Conservation (phyloP, 2,113 vertebrate genomes). For the Vidua macroura region DNA sequence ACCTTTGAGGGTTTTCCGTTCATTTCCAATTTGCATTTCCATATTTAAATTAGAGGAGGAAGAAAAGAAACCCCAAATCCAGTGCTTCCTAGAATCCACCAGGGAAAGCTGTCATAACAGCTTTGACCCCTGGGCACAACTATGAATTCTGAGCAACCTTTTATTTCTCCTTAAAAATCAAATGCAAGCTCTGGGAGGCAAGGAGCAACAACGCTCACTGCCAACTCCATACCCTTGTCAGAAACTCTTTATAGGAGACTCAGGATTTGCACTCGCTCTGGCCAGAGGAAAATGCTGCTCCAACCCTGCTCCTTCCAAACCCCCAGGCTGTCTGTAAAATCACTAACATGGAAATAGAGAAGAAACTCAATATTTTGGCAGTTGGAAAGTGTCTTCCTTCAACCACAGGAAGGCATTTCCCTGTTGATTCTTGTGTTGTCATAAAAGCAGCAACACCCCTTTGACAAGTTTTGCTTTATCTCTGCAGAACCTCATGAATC, state of each 20-base stretch:
- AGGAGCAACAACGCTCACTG: background rate
- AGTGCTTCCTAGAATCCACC: background rate
- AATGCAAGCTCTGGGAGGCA: background rate
- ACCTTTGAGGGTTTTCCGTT: background rate
- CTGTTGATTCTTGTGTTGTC: background rate
- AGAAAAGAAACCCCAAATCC: background rate
- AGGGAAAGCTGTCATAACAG: background rate
- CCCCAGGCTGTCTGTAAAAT: background rate
- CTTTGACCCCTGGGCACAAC: background rate
- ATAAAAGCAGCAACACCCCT: background rate
- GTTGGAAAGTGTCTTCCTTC: background rate
- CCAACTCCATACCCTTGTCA: background rate
- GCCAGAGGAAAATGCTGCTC: background rate
- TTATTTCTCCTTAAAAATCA: slow-evolving; percentile 6
- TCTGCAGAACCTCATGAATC: background rate
- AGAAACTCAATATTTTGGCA: background rate
- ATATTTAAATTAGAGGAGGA: background rate
- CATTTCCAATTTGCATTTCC: background rate
- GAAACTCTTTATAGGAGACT: background rate
- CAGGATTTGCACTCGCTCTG: background rate
- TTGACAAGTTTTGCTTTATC: background rate
- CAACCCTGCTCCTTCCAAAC: background rate
- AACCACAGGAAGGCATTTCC: background rate
- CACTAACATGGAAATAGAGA: background rate
- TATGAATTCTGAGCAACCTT: background rate